Base-by-base conservation (phyloP, 1,140 invertebrate species). In the Scaptomyza graminum region DNA sequence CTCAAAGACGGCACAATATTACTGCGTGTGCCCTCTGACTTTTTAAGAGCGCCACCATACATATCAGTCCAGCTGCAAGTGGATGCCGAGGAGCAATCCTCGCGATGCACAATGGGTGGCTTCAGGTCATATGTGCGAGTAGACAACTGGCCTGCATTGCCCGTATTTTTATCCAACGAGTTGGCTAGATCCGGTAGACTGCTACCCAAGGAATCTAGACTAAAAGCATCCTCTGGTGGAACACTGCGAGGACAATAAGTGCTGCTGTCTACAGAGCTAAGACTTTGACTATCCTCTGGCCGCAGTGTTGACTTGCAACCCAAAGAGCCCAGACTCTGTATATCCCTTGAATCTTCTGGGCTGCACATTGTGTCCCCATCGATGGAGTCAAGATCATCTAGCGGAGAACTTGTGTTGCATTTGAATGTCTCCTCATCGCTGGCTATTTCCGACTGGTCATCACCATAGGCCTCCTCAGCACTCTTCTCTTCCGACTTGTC, bases 1-100 rank as follows among this genome's bases (percentile, higher is more conserved):
- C 67, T 82, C 2, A 87, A 39, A 0, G 67, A 59, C 5, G 82
- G 82, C 18, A 87, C 63, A 0, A 78, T 47, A 56, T 63, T 68
- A 55, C 78, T 75, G 15, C 41, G 60, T 11, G 31, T 34, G 31
- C 74, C 70, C 46, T 76, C 78, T 0, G 77, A 49, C 0, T 31
- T 50, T 44, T 85, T 44, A 8, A 84, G 18, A 5, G 73, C 76
- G 0, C 50, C 63, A n/a, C 65, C 62, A 15, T 85, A 84, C 81
- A 80, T 80, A 3, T 71, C 75, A 0, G 66, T 62, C 82, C 82
- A 87, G 50, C 83, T 87, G 37, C 78, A 82, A 2, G 66, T 68
- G 22, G 82, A 85, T 2, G 61, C 46, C n/a, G 82, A 87, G 8
- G 74, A 71, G 46, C 46, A 43, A 12, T 78, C 70, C 3, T 64